Base-by-base conservation (phyloP, 1,140 invertebrate species). In the Venturia canescens region DNA sequence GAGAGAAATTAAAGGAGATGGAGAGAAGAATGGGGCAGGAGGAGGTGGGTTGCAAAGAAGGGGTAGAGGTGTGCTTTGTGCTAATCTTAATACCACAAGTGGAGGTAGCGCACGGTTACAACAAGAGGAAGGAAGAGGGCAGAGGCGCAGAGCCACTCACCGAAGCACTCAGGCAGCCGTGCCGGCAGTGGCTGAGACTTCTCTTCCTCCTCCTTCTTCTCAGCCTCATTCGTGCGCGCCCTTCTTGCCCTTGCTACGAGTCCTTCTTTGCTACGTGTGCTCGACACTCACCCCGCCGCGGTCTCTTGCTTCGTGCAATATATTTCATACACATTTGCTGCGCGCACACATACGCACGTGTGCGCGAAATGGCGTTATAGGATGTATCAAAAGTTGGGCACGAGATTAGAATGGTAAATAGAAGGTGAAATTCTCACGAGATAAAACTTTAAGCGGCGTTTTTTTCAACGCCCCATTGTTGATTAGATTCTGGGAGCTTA, bases 11-110 rank as follows among this genome's bases (percentile, higher is more conserved):
- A 79, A 44, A 29, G 78, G 74, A 53, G 48, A 74, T 44, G 48
- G 21, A 29, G 48, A 63, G 75, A 29, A 48, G 57, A 18, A 67
- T 66, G n/a, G 27, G 31, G 38, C 0, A 31, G 50, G 27, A 21
- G 27, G 74, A 21, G 21, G 50, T 9, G 26, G 26, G 57, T 13
- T 63, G n/a, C n/a, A 57, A n/a, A 69, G 66, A 29, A 31, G 66
- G 26, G 18, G 72, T 76, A 76, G 80, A 80, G 77, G 80, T 80
- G 83, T 81, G 83, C 83, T 85, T 84, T 84, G 85, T 85, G 84
- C 84, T 85, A 85, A 86, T 86, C 84, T 86, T 86, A 86, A 86
- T 86, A 86, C 85, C 81, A 80, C 81, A 78, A 84, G 80, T 81
- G 81, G 48, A 78, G 77, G 78, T 60, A 34, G 53, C n/a, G 69